Evolutionary conservation across 1,140 invertebrate genomes (phyloP).

Genomic region (Planococcus citri): DNA sequence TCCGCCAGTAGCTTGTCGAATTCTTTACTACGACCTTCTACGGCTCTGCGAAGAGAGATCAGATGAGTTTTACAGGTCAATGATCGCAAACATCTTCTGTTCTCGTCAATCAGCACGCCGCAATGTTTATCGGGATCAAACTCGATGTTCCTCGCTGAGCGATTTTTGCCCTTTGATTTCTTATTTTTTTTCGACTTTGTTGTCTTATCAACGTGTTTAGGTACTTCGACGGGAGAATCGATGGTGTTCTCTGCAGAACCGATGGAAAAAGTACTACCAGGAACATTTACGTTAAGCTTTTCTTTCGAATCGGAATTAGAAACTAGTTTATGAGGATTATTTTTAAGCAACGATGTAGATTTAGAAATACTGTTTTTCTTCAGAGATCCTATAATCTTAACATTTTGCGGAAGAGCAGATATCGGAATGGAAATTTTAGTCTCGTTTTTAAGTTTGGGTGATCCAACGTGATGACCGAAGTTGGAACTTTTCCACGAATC

Average conservation of each 20-base stretch:
- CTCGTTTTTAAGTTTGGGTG: not conserved
- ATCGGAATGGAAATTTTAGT: constrained; percentile 14
- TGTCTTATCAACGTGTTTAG: not conserved
- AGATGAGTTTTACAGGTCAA: constrained; percentile 75
- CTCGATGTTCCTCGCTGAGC: constrained; percentile 50
- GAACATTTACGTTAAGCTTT: not conserved
- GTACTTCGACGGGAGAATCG: not conserved
- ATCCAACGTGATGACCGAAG: not conserved
- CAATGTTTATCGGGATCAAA: constrained; percentile 73
- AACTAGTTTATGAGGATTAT: not conserved
- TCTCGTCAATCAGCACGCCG: constrained; percentile 55
- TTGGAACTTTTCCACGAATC: not conserved
- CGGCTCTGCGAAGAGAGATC: constrained; percentile 54
- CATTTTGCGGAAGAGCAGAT: constrained; percentile 9
- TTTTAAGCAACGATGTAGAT: not conserved
- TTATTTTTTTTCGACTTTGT: constrained; percentile 9
- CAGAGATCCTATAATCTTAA: constrained; percentile 9
- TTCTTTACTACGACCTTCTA: constrained; percentile 56
- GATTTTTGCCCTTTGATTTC: not conserved
- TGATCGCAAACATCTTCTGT: constrained; percentile 63
- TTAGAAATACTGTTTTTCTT: not conserved
- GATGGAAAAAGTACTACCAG: not conserved
- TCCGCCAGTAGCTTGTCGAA: constrained; percentile 69
- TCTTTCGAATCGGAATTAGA: not conserved
- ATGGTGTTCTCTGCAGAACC: not conserved